phyloP scores from a whole-genome alignment of 2,113 vertebrate genomes.

The Terrapene triunguis region DNA sequence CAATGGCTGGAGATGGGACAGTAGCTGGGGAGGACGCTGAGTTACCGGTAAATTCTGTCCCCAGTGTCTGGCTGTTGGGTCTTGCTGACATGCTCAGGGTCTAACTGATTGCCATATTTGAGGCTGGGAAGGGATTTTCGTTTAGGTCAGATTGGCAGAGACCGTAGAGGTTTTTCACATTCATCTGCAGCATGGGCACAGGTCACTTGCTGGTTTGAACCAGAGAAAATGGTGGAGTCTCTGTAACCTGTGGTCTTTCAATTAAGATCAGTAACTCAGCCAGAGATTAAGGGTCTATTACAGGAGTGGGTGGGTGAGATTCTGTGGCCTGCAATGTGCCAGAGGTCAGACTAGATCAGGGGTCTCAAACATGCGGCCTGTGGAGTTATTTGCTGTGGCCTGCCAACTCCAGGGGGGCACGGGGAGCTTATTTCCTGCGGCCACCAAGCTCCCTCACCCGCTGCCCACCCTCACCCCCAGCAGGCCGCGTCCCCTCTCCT shows the following conservation, averaged over 20 bases:
- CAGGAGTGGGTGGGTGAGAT: not conserved
- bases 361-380: too few relatives aligned
- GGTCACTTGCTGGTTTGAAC: not conserved
- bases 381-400: too few relatives aligned
- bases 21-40: not conserved
- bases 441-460: too few relatives aligned
- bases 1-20: not conserved
- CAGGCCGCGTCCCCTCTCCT: too few relatives aligned
- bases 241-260: not conserved
- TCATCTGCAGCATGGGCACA: not conserved
- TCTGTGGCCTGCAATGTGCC: not conserved
- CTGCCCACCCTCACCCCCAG: too few relatives aligned
- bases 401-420: too few relatives aligned
- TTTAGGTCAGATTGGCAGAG: not conserved
- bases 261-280: not conserved
- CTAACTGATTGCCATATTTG: not conserved
- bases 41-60: not conserved
- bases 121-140: not conserved
- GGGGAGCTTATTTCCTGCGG: too few relatives aligned
- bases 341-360: not conserved
- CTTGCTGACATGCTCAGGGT: not conserved
- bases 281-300: not conserved
- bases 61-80: not conserved
- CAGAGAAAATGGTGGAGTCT: not conserved
- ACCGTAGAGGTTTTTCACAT: not conserved